These are phyloP conservation scores for Drusus annulatus DNA, from an alignment of 1,140 invertebrate genomes.

Conservation along the genomic window DNA sequence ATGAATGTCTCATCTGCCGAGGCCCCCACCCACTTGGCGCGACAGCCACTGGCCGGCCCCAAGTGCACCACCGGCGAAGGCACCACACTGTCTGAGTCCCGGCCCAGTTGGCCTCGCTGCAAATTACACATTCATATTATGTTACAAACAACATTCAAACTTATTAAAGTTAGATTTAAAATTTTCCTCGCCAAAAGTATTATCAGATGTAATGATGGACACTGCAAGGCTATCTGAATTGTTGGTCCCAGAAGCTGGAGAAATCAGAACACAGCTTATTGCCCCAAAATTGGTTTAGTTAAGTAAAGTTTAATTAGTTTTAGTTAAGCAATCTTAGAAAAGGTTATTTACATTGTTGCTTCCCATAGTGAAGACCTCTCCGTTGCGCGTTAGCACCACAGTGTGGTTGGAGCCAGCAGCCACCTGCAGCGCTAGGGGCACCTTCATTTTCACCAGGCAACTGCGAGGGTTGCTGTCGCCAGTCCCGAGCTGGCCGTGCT, in stretches of 20 bases:
- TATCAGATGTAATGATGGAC: too few relatives aligned
- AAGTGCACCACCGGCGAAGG: constrained; percentile 62
- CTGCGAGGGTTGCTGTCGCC: constrained; percentile 86
- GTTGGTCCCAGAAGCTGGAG: too few relatives aligned
- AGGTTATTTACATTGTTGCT: constrained; percentile 81
- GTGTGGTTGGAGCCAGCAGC: constrained; percentile 97
- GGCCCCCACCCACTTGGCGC: constrained; percentile 94
- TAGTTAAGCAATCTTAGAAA: too few relatives aligned
- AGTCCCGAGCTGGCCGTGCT: constrained; percentile 93
- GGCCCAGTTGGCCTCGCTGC: constrained; percentile 49
- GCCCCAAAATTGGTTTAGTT: too few relatives aligned
- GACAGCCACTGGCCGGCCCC: constrained; percentile 82
- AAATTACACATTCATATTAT: background rate
- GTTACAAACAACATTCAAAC: too few relatives aligned
- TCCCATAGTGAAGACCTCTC: constrained; percentile 95
- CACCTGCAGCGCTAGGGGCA: constrained; percentile 82
- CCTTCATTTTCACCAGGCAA: constrained; percentile 82
- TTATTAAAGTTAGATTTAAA: too few relatives aligned
- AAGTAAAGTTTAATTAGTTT: too few relatives aligned
- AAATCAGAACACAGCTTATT: too few relatives aligned
- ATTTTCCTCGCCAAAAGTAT: too few relatives aligned
- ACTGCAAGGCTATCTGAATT: too few relatives aligned
- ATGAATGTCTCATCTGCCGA: constrained; percentile 96
- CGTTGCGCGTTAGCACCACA: constrained; percentile 89
- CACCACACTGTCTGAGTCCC: background rate